Evolutionary conservation across 2,888 invertebrate species (phyloP), one percentile per base, ranked within the genome.

Genomic region (Neocrepidodera transversa): DNA sequence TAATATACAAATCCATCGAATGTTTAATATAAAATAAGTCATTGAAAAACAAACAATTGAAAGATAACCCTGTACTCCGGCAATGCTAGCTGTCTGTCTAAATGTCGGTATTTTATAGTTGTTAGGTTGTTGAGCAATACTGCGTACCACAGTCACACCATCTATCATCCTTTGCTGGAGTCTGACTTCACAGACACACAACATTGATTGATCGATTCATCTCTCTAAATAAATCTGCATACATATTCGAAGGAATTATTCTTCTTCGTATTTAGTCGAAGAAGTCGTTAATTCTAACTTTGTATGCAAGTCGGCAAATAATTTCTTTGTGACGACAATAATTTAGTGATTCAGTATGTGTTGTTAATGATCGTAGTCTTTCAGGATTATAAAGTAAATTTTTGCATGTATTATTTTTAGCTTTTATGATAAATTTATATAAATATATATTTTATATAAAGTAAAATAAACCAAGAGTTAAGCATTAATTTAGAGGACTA

Each of bases 171-270:
- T 59, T 62, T 60, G 50, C 56, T 49, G 61, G 51, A 57, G 62
- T 54, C 67, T 70, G 67, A 66, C 68, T 63, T 61, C 64, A 68
- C 30, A n/a, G 43, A 53, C 53, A 66, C 67, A 66, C 64, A 63
- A 63, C 68, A 61, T 47, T 71, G 72, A 72, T 72, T 72, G 72
- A 72, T 72, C 65, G 71, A 67, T 69, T 65, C 68, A 67, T 70
- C 70, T 61, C 68, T 68, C 61, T 64, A 71, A 68, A 70, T 72
- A 68, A 68, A 71, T 72, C 71, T 72, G 68, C 70, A 67, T 71
- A 23, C 51, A 65, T 52, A 60, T 56, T 59, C 52, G 55, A 35
- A 50, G 36, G 49, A 30, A 54, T 52, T 30, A 52, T 52, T 53
- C 53, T 53, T 53, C 18, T 43, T 43, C 20, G 42, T 35, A 53